These are phyloP conservation scores for Istiophorus platypterus DNA, from an alignment of 2,113 vertebrate species.

Conservation along the genomic window DNA sequence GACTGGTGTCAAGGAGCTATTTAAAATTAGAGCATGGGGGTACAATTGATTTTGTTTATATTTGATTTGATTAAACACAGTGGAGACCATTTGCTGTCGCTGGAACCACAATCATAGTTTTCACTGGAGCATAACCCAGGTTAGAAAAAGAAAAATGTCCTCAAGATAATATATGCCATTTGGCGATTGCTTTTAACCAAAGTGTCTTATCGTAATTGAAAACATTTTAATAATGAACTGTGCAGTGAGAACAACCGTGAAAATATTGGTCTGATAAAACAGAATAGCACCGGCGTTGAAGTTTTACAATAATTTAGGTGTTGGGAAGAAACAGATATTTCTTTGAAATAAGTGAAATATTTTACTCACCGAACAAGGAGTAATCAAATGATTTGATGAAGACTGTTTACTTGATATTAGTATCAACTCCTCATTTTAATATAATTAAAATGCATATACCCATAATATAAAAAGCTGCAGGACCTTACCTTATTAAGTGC, in stretches of 20 bases:
- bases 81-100: constrained; percentile 38
- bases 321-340: neutral
- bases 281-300: neutral
- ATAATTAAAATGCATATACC: neutral
- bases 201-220: constrained; percentile 62
- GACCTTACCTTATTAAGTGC: neutral
- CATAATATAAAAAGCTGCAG: neutral
- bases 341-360: neutral
- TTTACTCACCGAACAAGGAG: neutral
- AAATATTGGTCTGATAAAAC: neutral
- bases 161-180: constrained; percentile 66
- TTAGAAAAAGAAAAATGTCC: constrained; percentile 64
- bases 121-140: constrained; percentile 25
- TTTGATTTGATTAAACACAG: constrained; percentile 64
- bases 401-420: neutral
- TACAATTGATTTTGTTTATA: constrained; percentile 68
- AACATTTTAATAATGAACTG: constrained; percentile 50
- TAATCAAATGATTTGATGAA: neutral
- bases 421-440: neutral
- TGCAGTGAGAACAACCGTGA: constrained; percentile 11
- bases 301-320: neutral
- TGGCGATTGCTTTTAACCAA: constrained; percentile 66
- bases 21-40: constrained; percentile 54
- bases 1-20: constrained; percentile 66
- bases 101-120: constrained; percentile 60